phyloP scores from a whole-genome alignment of 2,797 vertebrate species.

The Phrynocephalus forsythii region DNA sequence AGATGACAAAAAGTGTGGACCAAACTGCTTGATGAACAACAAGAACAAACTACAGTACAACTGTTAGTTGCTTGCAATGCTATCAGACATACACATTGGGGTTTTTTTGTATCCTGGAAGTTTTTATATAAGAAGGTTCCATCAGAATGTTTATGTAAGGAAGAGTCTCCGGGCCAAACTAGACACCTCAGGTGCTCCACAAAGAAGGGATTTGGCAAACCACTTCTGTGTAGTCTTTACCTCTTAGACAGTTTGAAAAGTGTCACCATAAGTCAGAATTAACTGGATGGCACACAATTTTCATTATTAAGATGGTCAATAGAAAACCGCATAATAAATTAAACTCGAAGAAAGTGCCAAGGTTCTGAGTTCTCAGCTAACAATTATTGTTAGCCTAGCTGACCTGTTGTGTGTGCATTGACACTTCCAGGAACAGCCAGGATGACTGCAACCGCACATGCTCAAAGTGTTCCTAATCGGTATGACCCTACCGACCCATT shows the following conservation, averaged over 20 bases:
- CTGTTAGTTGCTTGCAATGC: constrained; percentile 66
- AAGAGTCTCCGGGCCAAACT: neutral
- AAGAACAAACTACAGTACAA: constrained; percentile 41
- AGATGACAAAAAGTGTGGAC: constrained; percentile 63
- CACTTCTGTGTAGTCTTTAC: too few relatives aligned
- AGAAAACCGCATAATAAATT: neutral
- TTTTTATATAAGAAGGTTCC: constrained; percentile 29
- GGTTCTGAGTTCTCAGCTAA: neutral
- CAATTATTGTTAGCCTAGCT: neutral
- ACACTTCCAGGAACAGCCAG: neutral
- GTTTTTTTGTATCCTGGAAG: constrained; percentile 38
- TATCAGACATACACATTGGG: constrained; percentile 52
- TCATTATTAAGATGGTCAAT: neutral
- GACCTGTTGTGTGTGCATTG: neutral
- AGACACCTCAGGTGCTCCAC: too few relatives aligned
- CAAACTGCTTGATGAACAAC: constrained; percentile 33
- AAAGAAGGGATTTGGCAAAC: too few relatives aligned
- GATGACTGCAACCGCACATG: neutral
- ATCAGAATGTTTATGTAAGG: neutral
- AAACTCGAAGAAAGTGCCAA: neutral
- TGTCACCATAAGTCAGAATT: too few relatives aligned
- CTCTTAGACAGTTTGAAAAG: too few relatives aligned
- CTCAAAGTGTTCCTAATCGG: neutral
- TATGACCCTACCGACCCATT: neutral
- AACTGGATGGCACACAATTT: too few relatives aligned